Evolutionary conservation across 2,888 invertebrate species (phyloP), one percentile per base, ranked within the genome.

Genomic region (Holacanthella duospinosa): DNA sequence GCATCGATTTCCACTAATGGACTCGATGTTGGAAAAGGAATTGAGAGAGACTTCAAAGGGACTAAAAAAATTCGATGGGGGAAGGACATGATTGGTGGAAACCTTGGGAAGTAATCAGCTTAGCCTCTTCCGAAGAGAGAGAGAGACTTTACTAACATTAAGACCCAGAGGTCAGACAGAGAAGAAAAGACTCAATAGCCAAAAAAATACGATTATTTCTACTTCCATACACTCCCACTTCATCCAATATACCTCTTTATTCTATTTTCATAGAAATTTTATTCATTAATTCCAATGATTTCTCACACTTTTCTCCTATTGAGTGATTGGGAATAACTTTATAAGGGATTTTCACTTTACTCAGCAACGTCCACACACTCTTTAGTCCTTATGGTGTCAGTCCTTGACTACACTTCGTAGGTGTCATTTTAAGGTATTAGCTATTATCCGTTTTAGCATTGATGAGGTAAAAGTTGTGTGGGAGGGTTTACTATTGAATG

Each of bases 1-100:
- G 19, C 48, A 48, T 48, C 48, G 48, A 48, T 48, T 48, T 48
- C 48, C 48, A 48, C 48, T 48, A 48, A 48, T 48, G 48, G 48
- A 48, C 19, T n/a, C 12, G 48, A 36, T 9, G 36, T 36, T 9
- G 48, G 48, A 21, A 21, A 21, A 21, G 48, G 48, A 16, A 16
- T 36, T n/a, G 36, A 36, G 36, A 36, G 16, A n/a, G 21, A 48
- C 19, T 48, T 48, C 48, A 48, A 48, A 48, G 48, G n/a, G 48
- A 48, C 19, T 36, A 12, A 21, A 48, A 21, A 21, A 48, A 48
- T 48, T 9, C n/a, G 48, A 16, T 16, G 36, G 36, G 36, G 36
- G 36, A 36, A 21, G 48, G 48, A 48, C 6, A 21, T 48, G 48
- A 48, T 48, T 48, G 48, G 48, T 48, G 48, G 48, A 48, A 48